Base-by-base conservation (phyloP, 2,797 vertebrate genomes). In the Carapus acus region DNA sequence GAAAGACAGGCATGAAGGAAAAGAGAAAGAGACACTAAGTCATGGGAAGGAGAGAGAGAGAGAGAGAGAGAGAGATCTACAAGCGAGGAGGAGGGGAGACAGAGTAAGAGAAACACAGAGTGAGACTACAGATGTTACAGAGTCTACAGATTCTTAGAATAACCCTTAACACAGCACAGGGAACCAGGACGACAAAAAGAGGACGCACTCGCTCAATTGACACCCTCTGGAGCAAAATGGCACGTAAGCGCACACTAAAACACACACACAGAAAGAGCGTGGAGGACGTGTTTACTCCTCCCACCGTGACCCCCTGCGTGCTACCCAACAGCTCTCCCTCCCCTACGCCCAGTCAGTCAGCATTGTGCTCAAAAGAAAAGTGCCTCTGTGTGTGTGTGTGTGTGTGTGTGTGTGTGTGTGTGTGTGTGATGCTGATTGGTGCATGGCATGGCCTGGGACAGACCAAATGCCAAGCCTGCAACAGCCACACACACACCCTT, bases 381-480 rank as follows among this genome's bases (percentile, higher is more conserved):
- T 77, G 67, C 34, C 77, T 80, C 74, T 85, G 74, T 86, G 69
- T 79, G 54, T 50, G n/a, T n/a, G n/a, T n/a, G n/a, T n/a, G n/a
- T n/a, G n/a, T 85, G 74, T 86, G 69, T 79, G 54, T 50, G 81
- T 77, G 67, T 34, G 76, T 80, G 73, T 85, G 74, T 86, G 69
- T 79, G 54, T 50, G 60, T 64, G 71, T 70, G 64, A 69, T 67
- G 72, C 72, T 78, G 79, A 77, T 72, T 70, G 80, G 83, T 81
- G 79, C 82, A 81, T 82, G 85, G 82, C 38, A 57, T 85, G 74
- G 78, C 77, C 69, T 81, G 83, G 85, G 75, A 85, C 85, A 73
- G 70, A 74, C 49, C 2, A 22, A 55, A 52, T 63, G 67, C 76
- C 77, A 77, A 71, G 47, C 54, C 73, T 67, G 74, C 49, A n/a